Conservation (phyloP, 2,888 invertebrate species). For the Xanthia icteritia region DNA sequence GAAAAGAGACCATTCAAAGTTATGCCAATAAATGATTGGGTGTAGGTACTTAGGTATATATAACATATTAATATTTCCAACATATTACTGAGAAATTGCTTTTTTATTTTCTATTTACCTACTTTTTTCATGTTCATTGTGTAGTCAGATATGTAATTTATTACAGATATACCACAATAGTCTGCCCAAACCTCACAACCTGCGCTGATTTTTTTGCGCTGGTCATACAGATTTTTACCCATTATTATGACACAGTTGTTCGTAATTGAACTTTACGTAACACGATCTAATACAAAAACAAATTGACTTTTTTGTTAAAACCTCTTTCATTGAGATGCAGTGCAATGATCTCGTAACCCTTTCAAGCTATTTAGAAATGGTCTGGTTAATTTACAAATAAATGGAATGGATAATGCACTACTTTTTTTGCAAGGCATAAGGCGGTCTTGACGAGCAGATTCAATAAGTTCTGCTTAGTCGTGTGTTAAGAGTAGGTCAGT, state of each 20-base stretch:
- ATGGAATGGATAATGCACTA: slow-evolving; percentile 22
- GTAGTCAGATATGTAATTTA: not conserved
- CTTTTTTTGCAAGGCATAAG: slow-evolving; percentile 15
- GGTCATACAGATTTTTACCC: slow-evolving; percentile 72
- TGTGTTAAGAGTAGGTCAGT: slow-evolving; percentile 46
- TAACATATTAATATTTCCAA: not conserved
- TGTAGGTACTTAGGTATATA: too few relatives aligned
- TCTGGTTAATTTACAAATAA: slow-evolving; percentile 53
- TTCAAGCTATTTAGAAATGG: slow-evolving; percentile 63
- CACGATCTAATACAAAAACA: slow-evolving; percentile 78
- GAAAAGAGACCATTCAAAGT: slow-evolving; percentile 8
- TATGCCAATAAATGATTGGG: slow-evolving; percentile 4
- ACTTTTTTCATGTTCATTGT: not conserved
- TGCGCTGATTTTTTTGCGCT: slow-evolving; percentile 45
- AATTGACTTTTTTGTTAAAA: slow-evolving; percentile 67
- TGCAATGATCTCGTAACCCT: slow-evolving; percentile 69
- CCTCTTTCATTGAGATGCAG: slow-evolving; percentile 69
- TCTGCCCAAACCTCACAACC: slow-evolving; percentile 41
- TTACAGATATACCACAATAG: slow-evolving; percentile 18
- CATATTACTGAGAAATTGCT: not conserved
- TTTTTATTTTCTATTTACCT: not conserved
- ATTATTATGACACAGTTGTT: slow-evolving; percentile 81
- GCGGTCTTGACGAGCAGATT: slow-evolving; percentile 21
- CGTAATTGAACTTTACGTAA: slow-evolving; percentile 82
- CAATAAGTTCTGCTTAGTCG: slow-evolving; percentile 45